Percentiles rank a stretch among this genome's conserved stretches.
Evolutionary conservation across 2,113 vertebrate species (phyloP).

Genomic region (Osmerus eperlanus): DNA sequence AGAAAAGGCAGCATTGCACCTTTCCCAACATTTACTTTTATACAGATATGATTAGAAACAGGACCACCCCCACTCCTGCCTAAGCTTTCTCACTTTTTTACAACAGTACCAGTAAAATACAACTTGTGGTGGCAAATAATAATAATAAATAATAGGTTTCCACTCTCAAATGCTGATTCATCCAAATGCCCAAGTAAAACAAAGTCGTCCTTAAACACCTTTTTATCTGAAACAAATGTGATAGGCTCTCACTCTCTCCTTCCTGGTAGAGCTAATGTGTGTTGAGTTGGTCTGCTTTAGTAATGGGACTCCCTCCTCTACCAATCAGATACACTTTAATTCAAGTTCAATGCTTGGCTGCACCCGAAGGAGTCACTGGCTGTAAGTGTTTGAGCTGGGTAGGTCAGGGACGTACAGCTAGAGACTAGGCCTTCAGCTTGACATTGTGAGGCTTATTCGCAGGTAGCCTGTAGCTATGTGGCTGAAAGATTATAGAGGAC

Average conservation of each 20-base stretch:
- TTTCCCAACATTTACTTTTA: not conserved
- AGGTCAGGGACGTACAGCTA: no score
- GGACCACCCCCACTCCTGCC: not conserved
- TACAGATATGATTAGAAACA: not conserved
- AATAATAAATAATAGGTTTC: no score
- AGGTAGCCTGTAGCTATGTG: no score
- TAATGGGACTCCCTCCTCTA: not conserved
- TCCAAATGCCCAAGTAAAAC: no score
- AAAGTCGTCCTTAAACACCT: no score
- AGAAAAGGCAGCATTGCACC: slow-evolving; percentile 20
- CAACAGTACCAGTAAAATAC: no score
- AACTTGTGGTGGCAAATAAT: no score
- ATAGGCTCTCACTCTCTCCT: not conserved
- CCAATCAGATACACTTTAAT: slow-evolving; percentile 15
- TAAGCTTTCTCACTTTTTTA: no score
- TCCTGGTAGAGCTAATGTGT: slow-evolving; percentile 6
- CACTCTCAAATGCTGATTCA: no score
- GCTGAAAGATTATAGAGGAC: not conserved
- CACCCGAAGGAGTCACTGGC: not conserved
- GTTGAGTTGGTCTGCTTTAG: slow-evolving; percentile 23
- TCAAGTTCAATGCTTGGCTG: slow-evolving; percentile 11
- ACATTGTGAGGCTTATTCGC: no score
- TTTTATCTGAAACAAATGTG: slow-evolving; percentile 1
- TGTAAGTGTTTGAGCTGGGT: not conserved
- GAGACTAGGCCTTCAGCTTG: no score